Evolutionary conservation across 2,113 vertebrate genomes (phyloP).

Genomic region (Saccopteryx bilineata): DNA sequence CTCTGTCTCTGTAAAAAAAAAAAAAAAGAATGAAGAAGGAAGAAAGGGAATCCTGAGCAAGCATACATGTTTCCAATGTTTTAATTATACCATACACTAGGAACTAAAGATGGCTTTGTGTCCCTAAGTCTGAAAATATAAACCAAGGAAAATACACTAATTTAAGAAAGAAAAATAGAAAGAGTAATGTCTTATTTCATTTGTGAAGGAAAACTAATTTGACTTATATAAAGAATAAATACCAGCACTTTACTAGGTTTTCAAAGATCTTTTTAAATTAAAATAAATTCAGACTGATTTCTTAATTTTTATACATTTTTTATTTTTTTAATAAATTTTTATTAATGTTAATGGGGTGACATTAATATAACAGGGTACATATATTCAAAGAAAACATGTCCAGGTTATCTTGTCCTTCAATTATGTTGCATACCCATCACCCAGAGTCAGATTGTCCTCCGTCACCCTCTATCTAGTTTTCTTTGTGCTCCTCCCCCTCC

Average conservation of each 20-base stretch:
- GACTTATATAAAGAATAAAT: background rate
- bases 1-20: too few species aligned
- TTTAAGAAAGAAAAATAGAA: background rate
- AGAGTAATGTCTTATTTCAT: background rate
- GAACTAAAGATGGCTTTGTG: background rate
- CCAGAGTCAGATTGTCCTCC: too few species aligned
- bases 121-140: background rate
- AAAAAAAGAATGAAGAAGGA: background rate
- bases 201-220: background rate
- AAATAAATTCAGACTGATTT: background rate
- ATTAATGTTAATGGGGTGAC: too few species aligned
- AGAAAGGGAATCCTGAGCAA: background rate
- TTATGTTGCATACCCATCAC: too few species aligned
- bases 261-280: background rate
- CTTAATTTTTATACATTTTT: background rate
- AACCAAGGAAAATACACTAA: background rate
- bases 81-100: background rate
- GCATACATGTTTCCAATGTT: background rate
- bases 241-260: background rate
- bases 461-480: too few species aligned
- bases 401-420: too few species aligned
- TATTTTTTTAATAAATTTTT: too few species aligned
- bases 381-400: too few species aligned
- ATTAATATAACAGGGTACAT: too few species aligned
- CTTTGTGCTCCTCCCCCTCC: too few species aligned